A percentile compares a stretch with the other conserved stretches of the same genome.
Conservation (phyloP, 2,888 invertebrate species). For the Drosophila anomelani region DNA sequence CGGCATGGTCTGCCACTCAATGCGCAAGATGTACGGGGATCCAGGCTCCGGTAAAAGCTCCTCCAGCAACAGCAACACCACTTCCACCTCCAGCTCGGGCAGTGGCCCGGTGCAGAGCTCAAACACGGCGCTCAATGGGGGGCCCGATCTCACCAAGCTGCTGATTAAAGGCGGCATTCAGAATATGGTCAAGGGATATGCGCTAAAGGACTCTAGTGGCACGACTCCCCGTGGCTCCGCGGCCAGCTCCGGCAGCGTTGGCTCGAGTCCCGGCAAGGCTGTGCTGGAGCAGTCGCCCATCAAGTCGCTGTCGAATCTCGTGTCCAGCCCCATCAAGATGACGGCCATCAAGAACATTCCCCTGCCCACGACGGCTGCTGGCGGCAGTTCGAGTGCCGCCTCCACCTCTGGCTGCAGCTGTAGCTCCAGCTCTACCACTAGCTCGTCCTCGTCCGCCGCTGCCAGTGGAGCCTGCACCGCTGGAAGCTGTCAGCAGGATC, state of each 20-base stretch:
- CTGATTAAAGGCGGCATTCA: constrained; percentile 81
- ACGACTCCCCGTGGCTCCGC: constrained; percentile 4
- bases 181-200: constrained; percentile 82
- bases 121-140: constrained; percentile 46
- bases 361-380: constrained; percentile 28
- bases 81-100: constrained; percentile 6
- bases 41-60: not conserved
- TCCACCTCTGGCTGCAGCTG: constrained; percentile 13
- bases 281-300: constrained; percentile 86
- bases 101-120: constrained; percentile 8
- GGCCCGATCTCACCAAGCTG: constrained; percentile 76
- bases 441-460: not conserved
- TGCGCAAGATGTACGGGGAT: constrained; percentile 52
- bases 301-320: constrained; percentile 88
- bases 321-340: constrained; percentile 86
- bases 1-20: constrained; percentile 37
- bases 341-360: constrained; percentile 83
- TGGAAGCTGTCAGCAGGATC: constrained; percentile 81
- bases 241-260: not conserved
- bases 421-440: constrained; percentile 19
- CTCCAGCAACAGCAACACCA: constrained; percentile 14
- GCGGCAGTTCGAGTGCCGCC: constrained; percentile 2
- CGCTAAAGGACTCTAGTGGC: constrained; percentile 68
- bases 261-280: constrained; percentile 17
- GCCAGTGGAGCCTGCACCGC: constrained; percentile 35